These are phyloP conservation scores for Corbicula japonica DNA, from an alignment of 2,888 invertebrate species.

Conservation along the genomic window DNA sequence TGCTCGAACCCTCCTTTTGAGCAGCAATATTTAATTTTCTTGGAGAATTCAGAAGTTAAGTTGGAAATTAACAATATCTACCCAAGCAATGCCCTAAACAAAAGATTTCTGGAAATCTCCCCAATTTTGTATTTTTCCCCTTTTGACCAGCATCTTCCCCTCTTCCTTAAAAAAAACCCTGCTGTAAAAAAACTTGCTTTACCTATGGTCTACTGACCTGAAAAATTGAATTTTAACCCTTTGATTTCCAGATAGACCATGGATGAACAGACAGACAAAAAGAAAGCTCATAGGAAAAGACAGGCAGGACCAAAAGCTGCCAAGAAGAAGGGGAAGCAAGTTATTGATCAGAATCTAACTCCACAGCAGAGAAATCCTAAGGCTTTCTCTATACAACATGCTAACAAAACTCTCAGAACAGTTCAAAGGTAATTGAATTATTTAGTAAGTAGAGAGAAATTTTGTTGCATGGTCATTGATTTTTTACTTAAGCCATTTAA, in stretches of 20 bases:
- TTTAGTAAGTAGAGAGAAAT: background rate
- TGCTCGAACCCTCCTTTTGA: too few species aligned
- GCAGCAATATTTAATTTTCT: too few species aligned
- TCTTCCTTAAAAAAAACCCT: too few species aligned
- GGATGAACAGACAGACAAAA: conserved; percentile 62
- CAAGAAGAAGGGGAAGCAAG: conserved; percentile 90
- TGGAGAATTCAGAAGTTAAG: too few species aligned
- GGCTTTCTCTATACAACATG: conserved; percentile 98
- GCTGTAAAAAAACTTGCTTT: background rate
- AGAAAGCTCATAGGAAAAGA: conserved; percentile 83
- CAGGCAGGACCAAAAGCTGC: conserved; percentile 91
- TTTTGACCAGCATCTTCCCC: too few species aligned
- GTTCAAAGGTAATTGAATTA: conserved; percentile 91
- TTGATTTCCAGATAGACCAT: conserved; percentile 11
- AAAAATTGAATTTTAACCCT: background rate
- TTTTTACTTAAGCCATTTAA: too few species aligned
- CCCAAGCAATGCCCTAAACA: too few species aligned
- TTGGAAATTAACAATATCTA: too few species aligned
- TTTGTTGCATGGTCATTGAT: background rate
- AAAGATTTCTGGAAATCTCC: too few species aligned
- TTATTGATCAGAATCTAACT: conserved; percentile 89
- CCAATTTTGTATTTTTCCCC: too few species aligned
- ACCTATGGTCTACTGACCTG: background rate
- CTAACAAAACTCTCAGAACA: conserved; percentile 94
- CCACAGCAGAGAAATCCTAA: conserved; percentile 97